These are phyloP conservation scores for Pogonognathellus flavescens DNA, from an alignment of 1,140 invertebrate genomes.

Conservation along the genomic window DNA sequence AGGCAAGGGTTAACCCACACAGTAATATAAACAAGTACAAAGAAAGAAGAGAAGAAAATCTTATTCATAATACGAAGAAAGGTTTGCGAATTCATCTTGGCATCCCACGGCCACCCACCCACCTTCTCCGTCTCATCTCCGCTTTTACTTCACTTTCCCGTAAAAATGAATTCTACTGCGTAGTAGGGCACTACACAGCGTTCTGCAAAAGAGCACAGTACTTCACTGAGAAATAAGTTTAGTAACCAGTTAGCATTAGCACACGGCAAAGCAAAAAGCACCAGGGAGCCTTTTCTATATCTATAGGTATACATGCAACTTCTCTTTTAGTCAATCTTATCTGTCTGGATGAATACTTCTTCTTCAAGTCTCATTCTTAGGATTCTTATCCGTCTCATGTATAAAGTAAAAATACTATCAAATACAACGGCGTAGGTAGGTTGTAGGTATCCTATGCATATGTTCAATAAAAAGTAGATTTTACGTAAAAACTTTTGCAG, in stretches of 20 bases:
- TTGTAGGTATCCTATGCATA: background rate
- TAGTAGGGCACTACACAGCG: background rate
- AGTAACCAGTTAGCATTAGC: constrained; percentile 21
- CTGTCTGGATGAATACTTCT: no score
- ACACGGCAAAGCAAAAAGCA: background rate
- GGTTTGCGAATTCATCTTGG: background rate
- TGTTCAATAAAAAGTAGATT: background rate
- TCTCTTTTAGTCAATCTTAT: no score
- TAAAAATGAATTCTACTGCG: constrained; percentile 34
- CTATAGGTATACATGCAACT: background rate
- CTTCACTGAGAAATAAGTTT: background rate
- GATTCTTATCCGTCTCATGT: no score
- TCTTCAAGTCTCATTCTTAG: no score
- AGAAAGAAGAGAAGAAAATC: constrained; percentile 3
- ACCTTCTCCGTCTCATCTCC: background rate
- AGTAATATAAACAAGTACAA: background rate
- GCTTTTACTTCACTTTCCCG: background rate
- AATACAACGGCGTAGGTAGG: no score
- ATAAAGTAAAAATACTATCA: no score
- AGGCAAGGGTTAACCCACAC: background rate
- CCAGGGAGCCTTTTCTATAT: background rate
- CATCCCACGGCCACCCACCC: no score
- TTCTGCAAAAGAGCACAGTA: no score
- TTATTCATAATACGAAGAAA: background rate
- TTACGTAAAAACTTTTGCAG: background rate